These are phyloP conservation scores for Anagyrus pseudococci DNA, from an alignment of 2,888 invertebrate genomes.

Conservation along the genomic window DNA sequence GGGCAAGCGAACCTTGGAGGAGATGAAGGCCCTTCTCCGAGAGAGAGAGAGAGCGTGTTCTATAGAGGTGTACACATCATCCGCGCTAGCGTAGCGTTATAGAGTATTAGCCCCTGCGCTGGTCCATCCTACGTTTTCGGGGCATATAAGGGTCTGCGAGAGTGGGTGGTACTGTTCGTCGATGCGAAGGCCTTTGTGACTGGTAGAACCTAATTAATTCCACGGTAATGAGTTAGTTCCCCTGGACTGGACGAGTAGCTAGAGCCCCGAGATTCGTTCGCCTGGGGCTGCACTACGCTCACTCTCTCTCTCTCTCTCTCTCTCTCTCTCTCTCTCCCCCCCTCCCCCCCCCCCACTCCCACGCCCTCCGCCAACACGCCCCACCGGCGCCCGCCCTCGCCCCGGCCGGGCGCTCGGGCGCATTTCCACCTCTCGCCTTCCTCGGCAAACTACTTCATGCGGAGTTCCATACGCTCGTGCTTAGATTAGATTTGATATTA, in stretches of 20 bases:
- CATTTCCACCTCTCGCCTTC: constrained; percentile 42
- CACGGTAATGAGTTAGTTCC: constrained; percentile 52
- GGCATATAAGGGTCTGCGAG: too few relatives aligned
- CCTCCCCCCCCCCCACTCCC: too few relatives aligned
- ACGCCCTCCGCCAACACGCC: constrained; percentile 41
- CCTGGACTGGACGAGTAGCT: constrained; percentile 46
- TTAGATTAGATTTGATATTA: constrained; percentile 49
- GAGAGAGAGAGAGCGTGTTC: too few relatives aligned
- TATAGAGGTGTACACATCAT: too few relatives aligned
- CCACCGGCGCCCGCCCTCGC: constrained; percentile 32
- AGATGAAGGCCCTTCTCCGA: too few relatives aligned
- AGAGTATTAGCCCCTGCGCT: too few relatives aligned
- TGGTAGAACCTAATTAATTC: constrained; percentile 55
- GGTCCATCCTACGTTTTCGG: too few relatives aligned
- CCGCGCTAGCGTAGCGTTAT: too few relatives aligned
- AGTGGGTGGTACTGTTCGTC: too few relatives aligned
- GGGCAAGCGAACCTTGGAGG: too few relatives aligned
- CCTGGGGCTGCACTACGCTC: constrained; percentile 40
- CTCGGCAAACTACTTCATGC: constrained; percentile 41
- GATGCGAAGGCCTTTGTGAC: constrained; percentile 48
- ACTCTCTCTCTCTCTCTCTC: constrained; percentile 35
- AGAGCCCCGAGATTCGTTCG: constrained; percentile 46
- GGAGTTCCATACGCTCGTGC: constrained; percentile 39
- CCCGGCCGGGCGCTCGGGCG: constrained; percentile 5
- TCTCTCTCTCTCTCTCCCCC: too few relatives aligned